Percentiles rank a stretch among this genome's conserved stretches.
Conservation (phyloP, 2,888 invertebrate species). For the Drosophila prolongata region DNA sequence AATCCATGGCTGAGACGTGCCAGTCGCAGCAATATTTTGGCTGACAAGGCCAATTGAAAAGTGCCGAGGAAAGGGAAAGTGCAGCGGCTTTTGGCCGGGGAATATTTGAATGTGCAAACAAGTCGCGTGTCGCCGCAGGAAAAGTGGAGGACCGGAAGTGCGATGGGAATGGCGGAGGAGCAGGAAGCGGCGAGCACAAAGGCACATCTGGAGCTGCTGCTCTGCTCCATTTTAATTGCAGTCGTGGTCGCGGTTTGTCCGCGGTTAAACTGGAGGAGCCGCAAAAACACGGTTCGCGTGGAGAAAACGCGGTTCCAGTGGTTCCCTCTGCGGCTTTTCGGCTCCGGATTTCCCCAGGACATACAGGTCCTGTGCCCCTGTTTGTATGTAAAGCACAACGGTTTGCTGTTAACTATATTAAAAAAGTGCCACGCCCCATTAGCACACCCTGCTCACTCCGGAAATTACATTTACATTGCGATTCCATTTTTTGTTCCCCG, state of each 20-base stretch:
- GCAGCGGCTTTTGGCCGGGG: conserved; percentile 4
- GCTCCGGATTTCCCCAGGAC: conserved; percentile 35
- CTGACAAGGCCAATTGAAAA: conserved; percentile 33
- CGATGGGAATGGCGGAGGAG: conserved; percentile 38
- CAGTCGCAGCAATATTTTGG: conserved; percentile 12
- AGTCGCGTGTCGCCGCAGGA: conserved; percentile 29
- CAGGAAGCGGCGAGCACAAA: conserved; percentile 42
- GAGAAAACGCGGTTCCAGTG: conserved; percentile 23
- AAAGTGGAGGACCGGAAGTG: conserved; percentile 1
- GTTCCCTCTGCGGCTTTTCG: conserved; percentile 29
- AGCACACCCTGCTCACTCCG: background rate
- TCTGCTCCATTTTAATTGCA: conserved; percentile 71
- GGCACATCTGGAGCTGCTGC: conserved; percentile 56
- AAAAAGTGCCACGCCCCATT: conserved; percentile 30
- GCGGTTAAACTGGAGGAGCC: conserved; percentile 30
- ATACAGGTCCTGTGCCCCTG: conserved; percentile 13
- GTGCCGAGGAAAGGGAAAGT: conserved; percentile 4
- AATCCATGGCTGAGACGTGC: conserved; percentile 29
- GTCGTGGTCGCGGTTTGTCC: conserved; percentile 28
- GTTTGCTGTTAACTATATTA: conserved; percentile 31
- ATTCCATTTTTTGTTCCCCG: background rate
- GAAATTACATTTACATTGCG: conserved; percentile 22
- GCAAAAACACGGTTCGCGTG: conserved; percentile 46
- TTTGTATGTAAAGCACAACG: background rate
- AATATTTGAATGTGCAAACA: conserved; percentile 26